Base-by-base conservation (phyloP, 2,113 vertebrate species). In the Elephas maximus region DNA sequence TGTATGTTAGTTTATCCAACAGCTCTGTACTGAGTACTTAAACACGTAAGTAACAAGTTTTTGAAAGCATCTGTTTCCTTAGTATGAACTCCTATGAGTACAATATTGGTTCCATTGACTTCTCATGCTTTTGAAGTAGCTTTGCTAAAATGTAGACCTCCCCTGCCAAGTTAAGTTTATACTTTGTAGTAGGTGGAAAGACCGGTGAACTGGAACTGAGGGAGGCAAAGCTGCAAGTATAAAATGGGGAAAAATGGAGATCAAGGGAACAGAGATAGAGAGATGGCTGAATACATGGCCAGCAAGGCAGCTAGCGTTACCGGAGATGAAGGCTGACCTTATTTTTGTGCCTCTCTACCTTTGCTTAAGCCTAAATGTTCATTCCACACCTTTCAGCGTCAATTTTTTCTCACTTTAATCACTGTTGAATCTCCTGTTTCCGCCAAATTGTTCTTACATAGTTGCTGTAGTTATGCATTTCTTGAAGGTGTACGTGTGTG, bases 1-100 rank as follows among this genome's bases (percentile, higher is more conserved):
- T 82, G 20, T 81, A 92, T 10, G 73, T 93, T 95, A 81, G 86
- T 62, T 94, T 95, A 92, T 60, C 45, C 51, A 92, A 2, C 84
- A 79, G 24, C 82, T 88, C 33, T 48, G 30, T 81, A 1, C 37
- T 87, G 65, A 80, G 76, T 28, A 37, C 73, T 88, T 76, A 79
- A 81, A 80, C 44, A 84, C 20, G 17, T 78, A 74, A 92, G 41
- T 84, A 85, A 91, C 41, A 71, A 77, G 53, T 44, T 71, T 84
- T 95, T 94, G 57, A 93, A 94, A 85, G 33, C 45, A 30, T 96
- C 41, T 96, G 17, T 88, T 90, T 44, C 11, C 18, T 37, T 62
- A 57, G 78, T 85, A 37, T 74, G 83, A 84, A 78, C 94, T 81
- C 37, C 65, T 67, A 2, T 73, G 51, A 88, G 37, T 92, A 62